Conservation (phyloP, 2,888 invertebrate genomes). For the Yponomeuta plumbellus region DNA sequence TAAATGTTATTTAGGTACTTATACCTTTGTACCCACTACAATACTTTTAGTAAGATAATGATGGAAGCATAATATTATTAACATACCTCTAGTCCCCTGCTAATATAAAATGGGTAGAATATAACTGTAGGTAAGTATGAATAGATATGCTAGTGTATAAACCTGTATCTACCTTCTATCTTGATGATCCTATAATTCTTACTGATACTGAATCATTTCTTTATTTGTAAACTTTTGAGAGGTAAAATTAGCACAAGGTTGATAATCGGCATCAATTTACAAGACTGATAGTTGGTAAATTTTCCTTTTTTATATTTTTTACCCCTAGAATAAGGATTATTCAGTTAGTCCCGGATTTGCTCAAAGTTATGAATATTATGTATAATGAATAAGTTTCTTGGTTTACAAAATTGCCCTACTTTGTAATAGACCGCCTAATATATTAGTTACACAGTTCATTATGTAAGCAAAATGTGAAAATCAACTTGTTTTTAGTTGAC, state of each 20-base stretch:
- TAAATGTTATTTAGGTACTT: too few species aligned
- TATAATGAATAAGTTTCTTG: slow-evolving; percentile 5
- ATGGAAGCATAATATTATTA: not conserved
- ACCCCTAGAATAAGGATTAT: slow-evolving; percentile 71
- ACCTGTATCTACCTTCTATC: slow-evolving; percentile 22
- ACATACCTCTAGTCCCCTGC: too few species aligned
- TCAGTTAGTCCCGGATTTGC: slow-evolving; percentile 71
- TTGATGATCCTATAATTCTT: not conserved
- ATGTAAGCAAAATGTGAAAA: too few species aligned
- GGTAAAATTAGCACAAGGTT: slow-evolving; percentile 65
- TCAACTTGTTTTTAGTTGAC: too few species aligned
- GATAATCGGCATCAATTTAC: slow-evolving; percentile 76
- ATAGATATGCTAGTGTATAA: slow-evolving; percentile 50
- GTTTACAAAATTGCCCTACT: slow-evolving; percentile 13
- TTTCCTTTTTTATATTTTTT: slow-evolving; percentile 74
- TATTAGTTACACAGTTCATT: too few species aligned
- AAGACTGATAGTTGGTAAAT: slow-evolving; percentile 77
- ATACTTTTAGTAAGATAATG: not conserved
- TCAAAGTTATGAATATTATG: slow-evolving; percentile 41
- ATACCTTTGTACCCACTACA: not conserved
- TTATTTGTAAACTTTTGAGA: slow-evolving; percentile 74
- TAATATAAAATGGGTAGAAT: not conserved
- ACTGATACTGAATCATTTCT: slow-evolving; percentile 23
- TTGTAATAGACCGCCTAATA: too few species aligned
- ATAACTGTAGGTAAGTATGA: slow-evolving; percentile 32